Conservation (phyloP, 1,140 invertebrate species). For the Papilio polytes region DNA sequence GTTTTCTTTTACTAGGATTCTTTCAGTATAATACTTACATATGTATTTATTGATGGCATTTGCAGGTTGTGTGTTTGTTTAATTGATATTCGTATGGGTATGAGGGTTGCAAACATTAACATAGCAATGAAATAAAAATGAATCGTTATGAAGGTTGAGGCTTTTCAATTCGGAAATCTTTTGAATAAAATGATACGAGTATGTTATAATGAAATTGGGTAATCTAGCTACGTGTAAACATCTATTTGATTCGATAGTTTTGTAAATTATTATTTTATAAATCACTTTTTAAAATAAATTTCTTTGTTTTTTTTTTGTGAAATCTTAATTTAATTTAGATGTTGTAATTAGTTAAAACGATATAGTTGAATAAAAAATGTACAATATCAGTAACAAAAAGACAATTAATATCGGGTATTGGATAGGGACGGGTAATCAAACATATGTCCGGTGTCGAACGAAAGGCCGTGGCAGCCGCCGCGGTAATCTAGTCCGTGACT, state of each 20-base stretch:
- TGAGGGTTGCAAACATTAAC: neutral
- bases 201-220: neutral
- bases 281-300: too few relatives aligned
- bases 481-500: slow-evolving; percentile 80
- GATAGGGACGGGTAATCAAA: slow-evolving; percentile 49
- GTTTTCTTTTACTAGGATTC: neutral
- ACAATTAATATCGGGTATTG: slow-evolving; percentile 32
- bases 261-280: too few relatives aligned
- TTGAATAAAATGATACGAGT: neutral
- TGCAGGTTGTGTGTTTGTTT: neutral
- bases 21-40: neutral
- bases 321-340: neutral
- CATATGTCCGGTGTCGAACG: slow-evolving; percentile 60
- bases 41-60: neutral
- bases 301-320: neutral
- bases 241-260: neutral
- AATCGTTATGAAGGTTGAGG: neutral
- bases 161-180: neutral
- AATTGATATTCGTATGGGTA: neutral
- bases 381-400: neutral
- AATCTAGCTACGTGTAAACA: neutral
- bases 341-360: neutral
- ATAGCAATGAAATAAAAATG: slow-evolving; percentile 16
- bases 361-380: neutral
- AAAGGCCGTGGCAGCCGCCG: slow-evolving; percentile 55